Percentiles rank a stretch among this genome's conserved stretches.
Evolutionary conservation across 2,888 invertebrate species (phyloP).

Genomic region (Habroteleia sp.): DNA sequence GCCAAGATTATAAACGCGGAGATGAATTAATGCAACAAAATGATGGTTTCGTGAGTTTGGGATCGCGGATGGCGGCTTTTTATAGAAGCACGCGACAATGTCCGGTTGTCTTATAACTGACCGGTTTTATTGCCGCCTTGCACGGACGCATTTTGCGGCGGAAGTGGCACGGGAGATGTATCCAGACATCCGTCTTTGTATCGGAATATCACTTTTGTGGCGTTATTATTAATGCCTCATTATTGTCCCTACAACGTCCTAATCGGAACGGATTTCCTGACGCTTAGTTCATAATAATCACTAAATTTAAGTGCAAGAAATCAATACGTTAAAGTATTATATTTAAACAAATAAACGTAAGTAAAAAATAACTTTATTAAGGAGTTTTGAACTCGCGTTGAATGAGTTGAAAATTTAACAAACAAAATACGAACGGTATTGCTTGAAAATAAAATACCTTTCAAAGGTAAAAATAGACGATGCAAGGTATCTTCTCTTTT

Average conservation of each 20-base stretch:
- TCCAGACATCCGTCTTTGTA: constrained; percentile 54
- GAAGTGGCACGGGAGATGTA: constrained; percentile 55
- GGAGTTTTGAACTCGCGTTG: no score
- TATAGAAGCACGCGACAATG: constrained; percentile 62
- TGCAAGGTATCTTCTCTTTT: no score
- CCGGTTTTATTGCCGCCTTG: constrained; percentile 59
- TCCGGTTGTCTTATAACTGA: constrained; percentile 54
- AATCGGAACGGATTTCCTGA: constrained; percentile 46
- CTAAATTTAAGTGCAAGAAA: constrained; percentile 1
- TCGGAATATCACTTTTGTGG: constrained; percentile 32
- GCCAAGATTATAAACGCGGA: constrained; percentile 39
- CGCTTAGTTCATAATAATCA: constrained; percentile 2
- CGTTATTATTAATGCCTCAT: constrained; percentile 41
- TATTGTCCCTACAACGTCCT: constrained; percentile 23
- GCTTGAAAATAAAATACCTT: no score
- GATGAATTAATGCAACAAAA: constrained; percentile 44
- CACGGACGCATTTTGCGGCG: constrained; percentile 51
- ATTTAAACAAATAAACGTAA: no score
- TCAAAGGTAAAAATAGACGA: no score
- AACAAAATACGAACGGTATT: no score
- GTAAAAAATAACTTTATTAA: no score
- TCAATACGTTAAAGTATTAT: no score
- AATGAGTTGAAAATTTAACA: no score
- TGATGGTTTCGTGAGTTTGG: constrained; percentile 52
- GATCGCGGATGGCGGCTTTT: constrained; percentile 52